A percentile compares a stretch with the other conserved stretches of the same genome.
phyloP scores from a whole-genome alignment of 2,797 vertebrate genomes.

The Mormyrops boulengeri region DNA sequence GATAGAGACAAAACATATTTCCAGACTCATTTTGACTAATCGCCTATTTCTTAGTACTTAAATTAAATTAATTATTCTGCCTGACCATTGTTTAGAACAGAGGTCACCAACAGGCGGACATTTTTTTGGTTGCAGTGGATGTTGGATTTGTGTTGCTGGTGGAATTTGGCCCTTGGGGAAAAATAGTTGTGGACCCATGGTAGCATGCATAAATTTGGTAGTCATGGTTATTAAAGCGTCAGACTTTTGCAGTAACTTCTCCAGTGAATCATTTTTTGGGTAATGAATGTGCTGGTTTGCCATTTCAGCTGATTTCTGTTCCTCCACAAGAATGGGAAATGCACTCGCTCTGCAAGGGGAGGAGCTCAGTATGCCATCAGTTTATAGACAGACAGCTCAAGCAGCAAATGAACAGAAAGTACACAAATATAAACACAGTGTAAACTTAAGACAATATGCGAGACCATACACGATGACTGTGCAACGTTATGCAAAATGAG shows the following conservation, averaged over 20 bases:
- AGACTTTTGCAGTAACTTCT: not conserved
- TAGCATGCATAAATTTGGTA: not conserved
- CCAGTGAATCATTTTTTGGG: not conserved
- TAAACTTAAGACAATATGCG: not conserved
- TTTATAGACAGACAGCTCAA: not conserved
- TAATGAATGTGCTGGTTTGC: not conserved
- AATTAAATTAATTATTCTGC: not conserved
- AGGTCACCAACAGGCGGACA: not conserved
- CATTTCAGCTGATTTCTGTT: not conserved
- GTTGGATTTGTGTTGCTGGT: not conserved
- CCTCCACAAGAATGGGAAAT: not conserved
- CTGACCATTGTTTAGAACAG: not conserved
- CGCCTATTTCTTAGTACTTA: not conserved
- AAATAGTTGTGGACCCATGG: not conserved
- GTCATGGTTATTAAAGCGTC: not conserved
- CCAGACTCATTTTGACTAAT: not conserved
- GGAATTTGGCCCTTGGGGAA: not conserved
- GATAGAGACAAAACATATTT: not conserved
- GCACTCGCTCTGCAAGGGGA: not conserved
- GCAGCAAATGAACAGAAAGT: not conserved
- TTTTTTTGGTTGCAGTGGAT: not conserved
- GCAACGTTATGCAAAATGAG: not conserved
- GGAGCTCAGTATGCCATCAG: not conserved
- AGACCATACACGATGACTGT: not conserved
- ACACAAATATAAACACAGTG: not conserved